Percentiles rank a stretch among this genome's conserved stretches.
phyloP scores from a whole-genome alignment of 92 coral and sea anemone species.

The Heteractis magnifica region DNA sequence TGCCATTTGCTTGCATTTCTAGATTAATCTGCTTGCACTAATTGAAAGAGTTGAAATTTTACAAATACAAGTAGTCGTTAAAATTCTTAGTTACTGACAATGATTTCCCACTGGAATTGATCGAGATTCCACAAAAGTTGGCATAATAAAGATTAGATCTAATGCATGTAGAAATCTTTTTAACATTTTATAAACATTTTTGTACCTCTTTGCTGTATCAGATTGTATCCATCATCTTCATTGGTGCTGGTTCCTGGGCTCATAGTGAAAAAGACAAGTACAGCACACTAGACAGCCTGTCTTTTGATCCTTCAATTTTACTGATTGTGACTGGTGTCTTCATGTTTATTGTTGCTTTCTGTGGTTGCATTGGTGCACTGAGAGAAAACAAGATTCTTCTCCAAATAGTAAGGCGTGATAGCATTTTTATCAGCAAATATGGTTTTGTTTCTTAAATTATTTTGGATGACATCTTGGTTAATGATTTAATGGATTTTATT shows the following conservation, averaged over 20 bases:
- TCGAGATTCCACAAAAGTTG: too few relatives aligned
- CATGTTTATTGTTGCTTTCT: constrained; percentile 77
- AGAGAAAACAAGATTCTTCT: constrained; percentile 85
- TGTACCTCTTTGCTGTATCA: constrained; percentile 9
- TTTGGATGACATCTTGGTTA: too few relatives aligned
- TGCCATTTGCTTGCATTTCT: too few relatives aligned
- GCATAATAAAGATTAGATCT: too few relatives aligned
- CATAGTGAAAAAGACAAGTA: constrained; percentile 72
- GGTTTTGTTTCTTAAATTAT: constrained; percentile 38
- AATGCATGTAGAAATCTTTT: too few relatives aligned
- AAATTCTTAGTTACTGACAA: too few relatives aligned
- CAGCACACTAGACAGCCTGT: constrained; percentile 63
- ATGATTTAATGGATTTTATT: not conserved
- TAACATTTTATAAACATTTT: too few relatives aligned
- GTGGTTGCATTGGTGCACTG: constrained; percentile 92
- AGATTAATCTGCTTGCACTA: too few relatives aligned
- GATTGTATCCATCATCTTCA: constrained; percentile 67
- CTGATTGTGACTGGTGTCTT: constrained; percentile 67
- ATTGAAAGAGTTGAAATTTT: too few relatives aligned
- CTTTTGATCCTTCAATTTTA: constrained; percentile 81
- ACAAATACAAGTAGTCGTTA: too few relatives aligned
- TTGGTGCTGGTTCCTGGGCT: constrained; percentile 93
- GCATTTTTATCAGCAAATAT: not conserved
- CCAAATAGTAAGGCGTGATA: constrained; percentile 59
- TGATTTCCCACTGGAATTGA: too few relatives aligned